Conservation (phyloP, 2,113 vertebrate genomes). For the Charina bottae region DNA sequence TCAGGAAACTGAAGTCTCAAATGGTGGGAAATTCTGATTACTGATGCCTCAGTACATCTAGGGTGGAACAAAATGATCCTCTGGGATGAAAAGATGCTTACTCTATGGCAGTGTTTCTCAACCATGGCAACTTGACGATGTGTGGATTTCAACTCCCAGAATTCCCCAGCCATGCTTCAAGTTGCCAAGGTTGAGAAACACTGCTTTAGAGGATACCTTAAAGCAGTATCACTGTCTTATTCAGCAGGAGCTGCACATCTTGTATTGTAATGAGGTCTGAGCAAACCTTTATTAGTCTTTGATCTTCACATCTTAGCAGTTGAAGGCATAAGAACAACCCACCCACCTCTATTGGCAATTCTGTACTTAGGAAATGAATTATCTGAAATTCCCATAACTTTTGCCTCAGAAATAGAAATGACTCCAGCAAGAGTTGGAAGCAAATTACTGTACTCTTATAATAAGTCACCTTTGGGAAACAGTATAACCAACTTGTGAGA, state of each 20-base stretch:
- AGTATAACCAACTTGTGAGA: background rate
- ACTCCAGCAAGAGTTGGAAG: background rate
- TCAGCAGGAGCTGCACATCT: background rate
- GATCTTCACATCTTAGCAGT: background rate
- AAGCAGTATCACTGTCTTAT: background rate
- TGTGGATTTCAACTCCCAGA: background rate
- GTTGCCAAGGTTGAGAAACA: background rate
- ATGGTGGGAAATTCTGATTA: background rate
- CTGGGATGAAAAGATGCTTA: background rate
- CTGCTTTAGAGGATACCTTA: background rate
- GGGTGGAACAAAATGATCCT: background rate
- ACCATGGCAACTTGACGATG: background rate
- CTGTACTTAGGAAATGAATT: background rate
- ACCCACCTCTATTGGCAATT: background rate
- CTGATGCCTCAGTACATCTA: background rate
- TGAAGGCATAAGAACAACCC: background rate
- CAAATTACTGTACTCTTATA: background rate
- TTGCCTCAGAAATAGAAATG: background rate
- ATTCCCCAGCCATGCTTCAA: background rate
- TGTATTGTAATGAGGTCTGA: background rate
- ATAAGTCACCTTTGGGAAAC: background rate
- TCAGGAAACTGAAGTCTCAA: background rate
- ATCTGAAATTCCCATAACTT: background rate
- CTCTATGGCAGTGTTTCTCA: background rate
- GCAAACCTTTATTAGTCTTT: background rate